Evolutionary conservation across 2,797 vertebrate species (phyloP).

Genomic region (Toxotes lorentzi): DNA sequence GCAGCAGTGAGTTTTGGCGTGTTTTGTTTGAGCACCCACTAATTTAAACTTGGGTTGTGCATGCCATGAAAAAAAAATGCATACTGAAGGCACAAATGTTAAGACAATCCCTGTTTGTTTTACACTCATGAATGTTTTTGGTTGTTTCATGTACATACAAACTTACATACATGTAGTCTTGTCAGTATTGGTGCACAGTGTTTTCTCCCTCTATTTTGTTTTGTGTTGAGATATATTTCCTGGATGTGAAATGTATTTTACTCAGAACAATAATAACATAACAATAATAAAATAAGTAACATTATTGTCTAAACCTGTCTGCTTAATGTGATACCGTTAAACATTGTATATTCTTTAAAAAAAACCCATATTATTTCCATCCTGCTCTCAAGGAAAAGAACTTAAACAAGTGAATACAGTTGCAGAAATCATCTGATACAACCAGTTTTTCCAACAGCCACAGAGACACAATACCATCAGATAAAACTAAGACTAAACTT

Average conservation of each 20-base stretch:
- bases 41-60: conserved; percentile 12
- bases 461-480: neutral
- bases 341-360: neutral
- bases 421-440: neutral
- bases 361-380: fast-evolving
- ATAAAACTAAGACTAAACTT: neutral
- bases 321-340: neutral
- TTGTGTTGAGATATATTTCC: conserved; percentile 71
- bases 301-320: conserved; percentile 26
- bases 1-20: neutral
- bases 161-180: conserved; percentile 24
- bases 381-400: neutral
- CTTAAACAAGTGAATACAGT: neutral
- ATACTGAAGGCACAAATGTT: conserved; percentile 52
- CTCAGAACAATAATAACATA: conserved; percentile 67
- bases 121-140: conserved; percentile 66
- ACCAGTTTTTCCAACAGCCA: neutral
- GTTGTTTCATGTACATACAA: conserved; percentile 43
- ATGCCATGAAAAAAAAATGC: conserved; percentile 17
- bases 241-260: conserved; percentile 76
- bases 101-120: conserved; percentile 60
- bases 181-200: conserved; percentile 69
- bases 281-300: conserved; percentile 76
- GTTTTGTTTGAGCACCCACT: conserved; percentile 5
- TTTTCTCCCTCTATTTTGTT: conserved; percentile 70